A percentile compares a stretch with the other conserved stretches of the same genome.
These are phyloP conservation scores for Dendronephthya gigantea DNA, from an alignment of 64 coral and sea anemone species.

Conservation along the genomic window DNA sequence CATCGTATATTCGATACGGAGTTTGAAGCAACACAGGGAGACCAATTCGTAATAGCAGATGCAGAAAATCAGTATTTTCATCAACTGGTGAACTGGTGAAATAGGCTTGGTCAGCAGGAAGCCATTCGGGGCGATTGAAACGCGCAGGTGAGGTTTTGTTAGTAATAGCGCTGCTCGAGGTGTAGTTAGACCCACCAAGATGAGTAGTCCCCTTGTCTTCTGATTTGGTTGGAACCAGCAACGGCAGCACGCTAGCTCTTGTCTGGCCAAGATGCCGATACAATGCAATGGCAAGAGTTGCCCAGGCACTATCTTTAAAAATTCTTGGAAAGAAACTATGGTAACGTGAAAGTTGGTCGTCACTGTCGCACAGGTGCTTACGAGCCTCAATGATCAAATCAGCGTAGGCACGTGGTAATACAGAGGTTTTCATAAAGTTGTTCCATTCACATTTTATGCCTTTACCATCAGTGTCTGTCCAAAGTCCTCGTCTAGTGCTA, in stretches of 20 bases:
- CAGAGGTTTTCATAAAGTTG: slow-evolving; percentile 52
- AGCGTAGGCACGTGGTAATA: too few relatives aligned
- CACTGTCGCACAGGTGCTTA: slow-evolving; percentile 52
- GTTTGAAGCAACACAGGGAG: too few relatives aligned
- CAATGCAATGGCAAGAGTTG: slow-evolving; percentile 33
- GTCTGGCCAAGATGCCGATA: slow-evolving; percentile 39
- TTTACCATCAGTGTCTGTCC: slow-evolving; percentile 44
- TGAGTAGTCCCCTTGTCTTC: not conserved
- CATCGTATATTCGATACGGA: too few relatives aligned
- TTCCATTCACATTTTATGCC: slow-evolving; percentile 57
- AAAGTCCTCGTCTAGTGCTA: slow-evolving; percentile 61
- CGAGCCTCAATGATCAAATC: slow-evolving; percentile 32
- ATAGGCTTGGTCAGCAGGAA: not conserved
- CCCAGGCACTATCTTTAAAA: slow-evolving; percentile 63
- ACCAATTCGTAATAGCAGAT: too few relatives aligned
- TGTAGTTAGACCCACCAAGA: not conserved
- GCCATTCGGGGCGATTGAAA: not conserved
- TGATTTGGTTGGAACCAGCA: slow-evolving; percentile 13
- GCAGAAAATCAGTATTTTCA: not conserved
- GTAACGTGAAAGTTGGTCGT: slow-evolving; percentile 58
- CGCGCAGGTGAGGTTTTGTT: not conserved
- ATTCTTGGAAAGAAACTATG: slow-evolving; percentile 65
- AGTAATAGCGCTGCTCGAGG: too few relatives aligned
- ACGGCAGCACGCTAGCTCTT: slow-evolving; percentile 51
- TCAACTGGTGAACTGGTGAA: not conserved